A percentile compares a stretch with the other conserved stretches of the same genome.
phyloP scores from a whole-genome alignment of 2,888 invertebrate genomes.

The Eupeodes latifasciatus region DNA sequence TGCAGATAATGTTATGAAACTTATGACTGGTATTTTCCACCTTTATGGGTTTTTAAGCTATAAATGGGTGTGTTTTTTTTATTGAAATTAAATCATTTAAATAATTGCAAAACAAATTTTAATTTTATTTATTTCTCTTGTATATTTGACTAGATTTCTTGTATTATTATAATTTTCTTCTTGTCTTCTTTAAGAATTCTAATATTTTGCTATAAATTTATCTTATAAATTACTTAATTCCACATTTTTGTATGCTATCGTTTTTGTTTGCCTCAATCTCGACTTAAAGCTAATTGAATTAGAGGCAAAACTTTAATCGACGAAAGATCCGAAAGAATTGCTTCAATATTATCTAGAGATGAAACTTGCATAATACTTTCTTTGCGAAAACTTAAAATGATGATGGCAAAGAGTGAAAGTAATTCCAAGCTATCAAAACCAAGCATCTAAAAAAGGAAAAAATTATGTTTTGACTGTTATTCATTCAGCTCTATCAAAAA shows the following conservation, averaged over 20 bases:
- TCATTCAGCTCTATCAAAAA: too few species aligned
- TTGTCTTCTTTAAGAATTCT: neutral
- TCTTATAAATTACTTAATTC: neutral
- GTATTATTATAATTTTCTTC: too few species aligned
- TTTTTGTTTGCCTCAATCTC: constrained; percentile 84
- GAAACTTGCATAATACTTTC: constrained; percentile 91
- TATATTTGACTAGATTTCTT: constrained; percentile 23
- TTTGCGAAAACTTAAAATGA: constrained; percentile 93
- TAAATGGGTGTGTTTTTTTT: too few species aligned
- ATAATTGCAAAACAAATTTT: too few species aligned
- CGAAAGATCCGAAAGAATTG: constrained; percentile 94
- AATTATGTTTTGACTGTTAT: neutral
- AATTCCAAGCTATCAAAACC: constrained; percentile 97
- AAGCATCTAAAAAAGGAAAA: constrained; percentile 85
- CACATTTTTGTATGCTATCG: neutral
- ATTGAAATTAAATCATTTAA: too few species aligned
- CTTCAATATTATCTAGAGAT: constrained; percentile 92
- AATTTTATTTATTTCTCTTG: neutral
- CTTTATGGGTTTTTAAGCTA: too few species aligned
- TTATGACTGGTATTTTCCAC: too few species aligned
- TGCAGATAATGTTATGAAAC: too few species aligned
- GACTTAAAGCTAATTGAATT: constrained; percentile 91
- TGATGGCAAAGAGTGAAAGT: constrained; percentile 92
- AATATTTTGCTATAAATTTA: neutral
- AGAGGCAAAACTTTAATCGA: constrained; percentile 94